Evolutionary conservation across 2,888 invertebrate genomes (phyloP).

Genomic region (Keiferia lycopersicella): DNA sequence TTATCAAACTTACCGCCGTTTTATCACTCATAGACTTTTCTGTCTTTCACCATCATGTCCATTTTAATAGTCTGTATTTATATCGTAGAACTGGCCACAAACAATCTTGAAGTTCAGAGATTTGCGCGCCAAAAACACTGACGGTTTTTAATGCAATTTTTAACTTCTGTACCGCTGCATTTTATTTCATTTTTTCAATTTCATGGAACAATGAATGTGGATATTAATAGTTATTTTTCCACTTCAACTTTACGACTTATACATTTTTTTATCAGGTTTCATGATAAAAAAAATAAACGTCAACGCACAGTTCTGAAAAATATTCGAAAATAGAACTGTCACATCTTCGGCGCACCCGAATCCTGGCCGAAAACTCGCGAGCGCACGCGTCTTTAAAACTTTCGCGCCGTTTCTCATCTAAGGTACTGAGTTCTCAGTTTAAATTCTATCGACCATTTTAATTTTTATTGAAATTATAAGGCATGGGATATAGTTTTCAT

Average conservation of each 20-base stretch:
- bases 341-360: constrained; percentile 29
- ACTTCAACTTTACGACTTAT: constrained; percentile 30
- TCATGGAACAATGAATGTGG: constrained; percentile 53
- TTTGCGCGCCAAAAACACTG: constrained; percentile 48
- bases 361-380: constrained; percentile 33
- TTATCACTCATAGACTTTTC: not conserved
- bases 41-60: constrained; percentile 4
- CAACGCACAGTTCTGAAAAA: constrained; percentile 24
- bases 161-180: constrained; percentile 57
- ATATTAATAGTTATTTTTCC: constrained; percentile 42
- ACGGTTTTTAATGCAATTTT: constrained; percentile 49
- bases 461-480: constrained; percentile 49
- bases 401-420: constrained; percentile 33
- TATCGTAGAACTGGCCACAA: constrained; percentile 22
- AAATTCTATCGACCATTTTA: constrained; percentile 19
- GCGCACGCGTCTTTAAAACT: constrained; percentile 30
- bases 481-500: constrained; percentile 62
- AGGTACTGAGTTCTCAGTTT: constrained; percentile 35
- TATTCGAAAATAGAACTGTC: constrained; percentile 34
- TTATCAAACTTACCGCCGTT: not conserved
- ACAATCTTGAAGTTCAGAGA: constrained; percentile 29
- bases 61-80: constrained; percentile 16
- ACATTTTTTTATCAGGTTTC: constrained; percentile 20
- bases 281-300: not conserved
- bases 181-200: constrained; percentile 64